Evolutionary conservation across 2,888 invertebrate species (phyloP), one percentile per base, ranked within the genome.

Genomic region (Crossocerus cetratus): DNA sequence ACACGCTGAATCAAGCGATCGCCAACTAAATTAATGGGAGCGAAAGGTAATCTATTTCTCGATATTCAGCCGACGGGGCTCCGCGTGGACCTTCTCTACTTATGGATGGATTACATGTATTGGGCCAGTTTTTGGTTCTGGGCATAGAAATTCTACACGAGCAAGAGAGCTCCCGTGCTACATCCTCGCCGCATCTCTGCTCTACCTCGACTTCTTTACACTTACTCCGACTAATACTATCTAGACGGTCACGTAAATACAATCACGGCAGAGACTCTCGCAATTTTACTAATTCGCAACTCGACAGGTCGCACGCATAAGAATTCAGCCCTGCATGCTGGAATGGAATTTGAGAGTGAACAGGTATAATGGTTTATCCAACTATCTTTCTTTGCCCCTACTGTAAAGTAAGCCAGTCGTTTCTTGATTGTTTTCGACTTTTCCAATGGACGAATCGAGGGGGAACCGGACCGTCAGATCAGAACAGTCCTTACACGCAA

Each of bases 51-150:
- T 32, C 32, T 32, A 32, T 70, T 66, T 67, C 70, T 77, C 80
- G 82, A 83, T 83, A 81, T 84, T 83, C 84, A 82, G 80, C 69
- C 72, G 59, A 23, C 57, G 72, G 77, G 75, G 74, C 77, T 70
- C 73, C 84, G 70, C 82, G 63, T 58, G 74, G 85, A 84, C 82
- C 69, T 80, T 84, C 79, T 67, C 87, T 88, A 88, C 86, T 87
- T 86, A 87, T 88, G 88, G 88, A 88, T 88, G 88, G 88, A 88
- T 88, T 88, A 88, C 84, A 86, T 83, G 86, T 84, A 83, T 87
- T 84, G 87, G 87, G 88, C 87, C 88, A 85, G 32, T 32, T 32
- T 32, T 11, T 32, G 32, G 32, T 85, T 75, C 74, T 76, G 83
- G 88, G 84, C 87, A 84, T 88, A 87, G 82, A 88, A 87, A 87